These are phyloP conservation scores for Anoplolepis gracilipes DNA, from an alignment of 1,140 invertebrate genomes.

Conservation along the genomic window DNA sequence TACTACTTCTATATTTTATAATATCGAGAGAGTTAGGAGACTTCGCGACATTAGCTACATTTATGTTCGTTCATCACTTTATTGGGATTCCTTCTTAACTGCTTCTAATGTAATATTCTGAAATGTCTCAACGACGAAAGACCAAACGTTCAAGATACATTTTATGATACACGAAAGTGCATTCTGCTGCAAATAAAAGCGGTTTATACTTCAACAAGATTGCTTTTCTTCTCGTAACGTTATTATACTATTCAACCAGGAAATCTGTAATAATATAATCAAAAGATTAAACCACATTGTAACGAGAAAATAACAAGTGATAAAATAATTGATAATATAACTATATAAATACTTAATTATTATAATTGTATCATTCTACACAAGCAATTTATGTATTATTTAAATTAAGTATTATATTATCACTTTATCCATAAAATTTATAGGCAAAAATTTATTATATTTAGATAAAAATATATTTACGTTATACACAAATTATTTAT, in stretches of 20 bases:
- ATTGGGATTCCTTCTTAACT: conserved; percentile 30
- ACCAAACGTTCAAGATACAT: conserved; percentile 17
- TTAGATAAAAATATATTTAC: too few relatives aligned
- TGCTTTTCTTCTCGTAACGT: conserved; percentile 4
- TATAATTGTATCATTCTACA: not conserved
- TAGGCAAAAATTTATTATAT: not conserved
- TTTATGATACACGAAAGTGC: conserved; percentile 43
- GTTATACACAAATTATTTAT: not conserved
- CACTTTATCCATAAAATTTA: too few relatives aligned
- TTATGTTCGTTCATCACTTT: conserved; percentile 18
- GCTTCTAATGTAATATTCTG: conserved; percentile 32
- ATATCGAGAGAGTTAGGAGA: not conserved
- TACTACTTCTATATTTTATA: not conserved
- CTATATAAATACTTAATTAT: too few relatives aligned
- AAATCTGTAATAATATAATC: conserved; percentile 12
- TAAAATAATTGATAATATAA: not conserved
- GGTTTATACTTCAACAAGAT: conserved; percentile 26
- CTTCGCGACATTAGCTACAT: not conserved
- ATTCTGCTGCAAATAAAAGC: conserved; percentile 46
- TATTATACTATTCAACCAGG: conserved; percentile 20
- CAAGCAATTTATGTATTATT: not conserved
- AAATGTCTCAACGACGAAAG: conserved; percentile 44
- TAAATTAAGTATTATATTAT: too few relatives aligned
- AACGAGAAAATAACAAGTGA: conserved; percentile 6
- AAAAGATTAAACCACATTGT: conserved; percentile 2